Evolutionary conservation across 1,140 invertebrate species (phyloP).

Genomic region (Halictus rubicundus): DNA sequence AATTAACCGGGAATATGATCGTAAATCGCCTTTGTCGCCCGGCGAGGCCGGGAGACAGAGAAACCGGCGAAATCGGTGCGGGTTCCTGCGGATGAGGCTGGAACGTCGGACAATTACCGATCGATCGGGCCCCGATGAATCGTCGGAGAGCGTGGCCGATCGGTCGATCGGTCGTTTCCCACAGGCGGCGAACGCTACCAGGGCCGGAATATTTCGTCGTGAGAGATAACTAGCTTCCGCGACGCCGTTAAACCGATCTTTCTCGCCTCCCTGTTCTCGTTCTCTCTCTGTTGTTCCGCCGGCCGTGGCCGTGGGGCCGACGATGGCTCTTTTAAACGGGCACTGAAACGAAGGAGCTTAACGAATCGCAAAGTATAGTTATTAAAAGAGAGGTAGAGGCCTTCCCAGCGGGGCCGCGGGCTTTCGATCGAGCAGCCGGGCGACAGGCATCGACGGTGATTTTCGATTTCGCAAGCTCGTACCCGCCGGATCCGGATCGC

Average conservation of each 20-base stretch:
- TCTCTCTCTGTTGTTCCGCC: background rate
- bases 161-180: constrained; percentile 28
- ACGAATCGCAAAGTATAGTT: constrained; percentile 58
- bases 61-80: background rate
- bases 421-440: constrained; percentile 7
- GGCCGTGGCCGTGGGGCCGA: background rate
- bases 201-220: constrained; percentile 11
- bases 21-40: constrained; percentile 44
- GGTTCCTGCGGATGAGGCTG: constrained; percentile 15
- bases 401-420: background rate
- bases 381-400: constrained; percentile 38
- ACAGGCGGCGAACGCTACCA: background rate
- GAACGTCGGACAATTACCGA: constrained; percentile 37
- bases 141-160: constrained; percentile 35
- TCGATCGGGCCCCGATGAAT: constrained; percentile 20
- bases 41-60: background rate
- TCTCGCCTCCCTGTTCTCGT: background rate
- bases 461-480: constrained; percentile 50
- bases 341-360: constrained; percentile 54
- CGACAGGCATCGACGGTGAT: constrained; percentile 31
- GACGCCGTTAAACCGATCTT: constrained; percentile 22
- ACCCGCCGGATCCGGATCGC: constrained; percentile 10
- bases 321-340: constrained; percentile 46
- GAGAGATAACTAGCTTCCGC: constrained; percentile 51
- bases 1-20: constrained; percentile 40